These are phyloP conservation scores for Centruroides sculpturatus DNA, from an alignment of 1,140 invertebrate species.

Conservation along the genomic window DNA sequence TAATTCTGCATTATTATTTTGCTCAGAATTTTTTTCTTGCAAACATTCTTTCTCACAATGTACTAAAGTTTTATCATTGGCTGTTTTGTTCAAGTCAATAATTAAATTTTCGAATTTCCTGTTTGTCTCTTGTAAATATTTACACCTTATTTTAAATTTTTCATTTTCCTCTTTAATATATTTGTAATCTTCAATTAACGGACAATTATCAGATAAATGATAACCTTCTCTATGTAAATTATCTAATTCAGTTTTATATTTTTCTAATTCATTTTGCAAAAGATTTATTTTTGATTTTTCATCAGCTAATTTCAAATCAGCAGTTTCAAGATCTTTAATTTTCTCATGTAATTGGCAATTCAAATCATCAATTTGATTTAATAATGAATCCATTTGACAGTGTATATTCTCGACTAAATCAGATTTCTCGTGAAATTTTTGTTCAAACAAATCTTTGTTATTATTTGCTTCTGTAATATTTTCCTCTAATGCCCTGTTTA, in stretches of 20 bases:
- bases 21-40: neutral
- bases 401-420: slow-evolving; percentile 10
- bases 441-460: neutral
- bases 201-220: neutral
- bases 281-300: neutral
- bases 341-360: slow-evolving; percentile 3
- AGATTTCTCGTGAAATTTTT: neutral
- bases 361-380: slow-evolving; percentile 6
- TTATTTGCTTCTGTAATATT: neutral
- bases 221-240: neutral
- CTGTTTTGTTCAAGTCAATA: too few relatives aligned
- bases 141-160: neutral
- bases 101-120: slow-evolving; percentile 3
- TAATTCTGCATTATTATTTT: neutral
- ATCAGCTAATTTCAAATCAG: neutral
- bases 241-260: neutral
- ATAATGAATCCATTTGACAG: slow-evolving; percentile 6
- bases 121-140: neutral
- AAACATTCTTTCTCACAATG: too few relatives aligned
- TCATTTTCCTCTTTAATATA: neutral
- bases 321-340: neutral
- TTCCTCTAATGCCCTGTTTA: neutral
- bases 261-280: neutral
- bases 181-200: neutral
- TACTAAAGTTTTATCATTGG: too few relatives aligned